Conservation (phyloP, 2,797 vertebrate genomes). For the Myoxocephalus aenaeus region DNA sequence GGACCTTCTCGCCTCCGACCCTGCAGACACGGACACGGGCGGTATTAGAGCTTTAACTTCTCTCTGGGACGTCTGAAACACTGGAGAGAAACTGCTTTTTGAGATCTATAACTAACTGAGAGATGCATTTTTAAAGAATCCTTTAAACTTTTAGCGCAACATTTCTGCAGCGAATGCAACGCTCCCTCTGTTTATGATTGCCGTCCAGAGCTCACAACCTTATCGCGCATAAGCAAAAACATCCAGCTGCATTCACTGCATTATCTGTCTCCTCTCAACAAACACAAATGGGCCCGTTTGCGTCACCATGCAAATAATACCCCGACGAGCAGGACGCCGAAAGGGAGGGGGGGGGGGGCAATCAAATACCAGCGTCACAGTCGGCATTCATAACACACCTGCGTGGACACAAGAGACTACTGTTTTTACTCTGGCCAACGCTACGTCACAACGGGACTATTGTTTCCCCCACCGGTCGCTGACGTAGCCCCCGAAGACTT, state of each 20-base stretch:
- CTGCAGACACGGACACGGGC: slow-evolving; percentile 71
- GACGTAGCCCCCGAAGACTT: slow-evolving; percentile 93
- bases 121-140: not conserved
- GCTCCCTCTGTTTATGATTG: slow-evolving; percentile 4
- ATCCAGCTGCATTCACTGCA: not conserved
- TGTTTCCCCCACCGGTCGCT: slow-evolving; percentile 87
- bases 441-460: not conserved
- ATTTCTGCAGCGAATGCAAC: not conserved
- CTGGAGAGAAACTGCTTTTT: not conserved
- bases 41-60: not conserved
- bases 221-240: not conserved
- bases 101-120: not conserved
- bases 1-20: slow-evolving; percentile 96
- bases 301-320: slow-evolving; percentile 1
- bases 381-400: not conserved
- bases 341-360: too few relatives aligned
- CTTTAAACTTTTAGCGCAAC: not conserved
- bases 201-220: not conserved
- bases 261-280: slow-evolving; percentile 25
- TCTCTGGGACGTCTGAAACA: not conserved
- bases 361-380: not conserved
- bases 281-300: slow-evolving; percentile 37
- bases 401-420: not conserved
- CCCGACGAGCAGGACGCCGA: not conserved
- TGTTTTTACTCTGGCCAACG: not conserved